Evolutionary conservation across 2,113 vertebrate genomes (phyloP).

Genomic region (Crotalus horridus): DNA sequence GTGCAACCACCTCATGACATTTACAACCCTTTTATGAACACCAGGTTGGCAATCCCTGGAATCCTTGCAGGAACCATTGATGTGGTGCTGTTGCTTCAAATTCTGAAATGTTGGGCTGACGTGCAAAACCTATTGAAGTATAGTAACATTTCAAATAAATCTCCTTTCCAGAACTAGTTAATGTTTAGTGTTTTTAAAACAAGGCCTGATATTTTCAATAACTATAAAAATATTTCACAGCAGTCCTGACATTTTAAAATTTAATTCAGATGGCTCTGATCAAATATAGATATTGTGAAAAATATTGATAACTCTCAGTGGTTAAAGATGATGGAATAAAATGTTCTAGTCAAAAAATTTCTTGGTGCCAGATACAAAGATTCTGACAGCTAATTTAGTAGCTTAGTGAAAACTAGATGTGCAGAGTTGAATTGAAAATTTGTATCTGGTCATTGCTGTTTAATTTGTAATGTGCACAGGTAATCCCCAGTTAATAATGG

Average conservation of each 20-base stretch:
- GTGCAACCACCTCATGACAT: neutral
- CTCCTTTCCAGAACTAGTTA: neutral
- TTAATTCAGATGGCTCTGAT: neutral
- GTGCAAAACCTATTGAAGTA: neutral
- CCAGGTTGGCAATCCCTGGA: neutral
- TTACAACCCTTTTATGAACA: neutral
- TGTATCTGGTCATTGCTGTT: neutral
- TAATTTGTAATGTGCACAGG: neutral
- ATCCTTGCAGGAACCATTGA: neutral
- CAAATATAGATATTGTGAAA: neutral
- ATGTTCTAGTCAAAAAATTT: constrained; percentile 3
- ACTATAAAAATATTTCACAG: neutral
- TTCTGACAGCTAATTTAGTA: neutral
- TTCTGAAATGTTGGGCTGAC: neutral
- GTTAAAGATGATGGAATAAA: neutral
- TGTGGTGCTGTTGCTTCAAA: neutral
- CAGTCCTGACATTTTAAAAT: constrained; percentile 2
- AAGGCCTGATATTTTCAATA: neutral
- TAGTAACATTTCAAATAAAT: neutral
- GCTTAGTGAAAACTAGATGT: constrained; percentile 1
- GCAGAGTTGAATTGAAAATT: constrained; percentile 1
- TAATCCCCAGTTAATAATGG: neutral
- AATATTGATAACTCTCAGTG: neutral
- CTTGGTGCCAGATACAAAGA: neutral
- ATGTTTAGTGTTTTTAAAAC: neutral